These are phyloP conservation scores for Drosophila quadrilineata DNA, from an alignment of 1,140 invertebrate genomes.

Conservation along the genomic window DNA sequence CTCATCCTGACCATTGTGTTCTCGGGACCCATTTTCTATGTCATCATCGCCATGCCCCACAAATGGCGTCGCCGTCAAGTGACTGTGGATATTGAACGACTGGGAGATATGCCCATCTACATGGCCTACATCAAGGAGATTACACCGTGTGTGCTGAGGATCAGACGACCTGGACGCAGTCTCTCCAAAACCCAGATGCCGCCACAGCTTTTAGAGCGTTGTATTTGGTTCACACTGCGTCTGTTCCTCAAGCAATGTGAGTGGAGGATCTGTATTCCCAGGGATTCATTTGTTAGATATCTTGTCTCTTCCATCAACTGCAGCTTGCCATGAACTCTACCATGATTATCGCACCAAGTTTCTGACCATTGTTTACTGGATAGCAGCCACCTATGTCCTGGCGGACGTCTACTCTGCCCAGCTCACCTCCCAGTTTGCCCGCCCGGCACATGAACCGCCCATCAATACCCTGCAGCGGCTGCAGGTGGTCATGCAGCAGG, in stretches of 20 bases:
- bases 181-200: constrained; percentile 47
- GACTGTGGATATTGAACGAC: constrained; percentile 35
- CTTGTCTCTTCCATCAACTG: background rate
- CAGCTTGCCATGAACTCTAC: constrained; percentile 82
- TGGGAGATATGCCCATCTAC: constrained; percentile 35
- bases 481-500: constrained; percentile 84
- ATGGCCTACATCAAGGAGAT: constrained; percentile 76
- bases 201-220: constrained; percentile 83
- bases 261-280: constrained; percentile 34
- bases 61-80: constrained; percentile 60
- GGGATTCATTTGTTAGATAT: background rate
- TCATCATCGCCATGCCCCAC: constrained; percentile 82
- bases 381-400: constrained; percentile 87
- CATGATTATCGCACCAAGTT: constrained; percentile 84
- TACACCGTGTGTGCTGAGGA: constrained; percentile 32
- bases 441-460: constrained; percentile 84
- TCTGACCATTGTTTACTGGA: constrained; percentile 84
- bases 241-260: constrained; percentile 87
- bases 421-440: constrained; percentile 86
- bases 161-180: background rate
- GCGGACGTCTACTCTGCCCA: constrained; percentile 88
- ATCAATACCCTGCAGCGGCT: constrained; percentile 85
- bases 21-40: constrained; percentile 83
- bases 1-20: constrained; percentile 82
- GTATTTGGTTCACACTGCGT: constrained; percentile 86